These are phyloP conservation scores for Xestia rhomboidea DNA, from an alignment of 2,888 invertebrate species.

Conservation along the genomic window DNA sequence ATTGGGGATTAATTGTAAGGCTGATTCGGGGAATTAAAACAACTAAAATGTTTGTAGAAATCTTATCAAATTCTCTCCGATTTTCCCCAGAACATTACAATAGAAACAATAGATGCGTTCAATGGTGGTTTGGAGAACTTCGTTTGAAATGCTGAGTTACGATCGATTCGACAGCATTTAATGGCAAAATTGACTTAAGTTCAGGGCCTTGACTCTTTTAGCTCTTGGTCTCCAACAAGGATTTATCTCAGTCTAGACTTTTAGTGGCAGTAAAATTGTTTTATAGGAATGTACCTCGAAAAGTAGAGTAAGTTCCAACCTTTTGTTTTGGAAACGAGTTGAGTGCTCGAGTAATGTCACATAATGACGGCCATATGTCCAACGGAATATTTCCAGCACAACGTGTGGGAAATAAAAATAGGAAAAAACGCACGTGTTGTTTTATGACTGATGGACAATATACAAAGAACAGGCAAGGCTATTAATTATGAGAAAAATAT, in stretches of 20 bases:
- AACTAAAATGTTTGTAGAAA: slow-evolving; percentile 14
- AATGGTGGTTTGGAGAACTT: background rate
- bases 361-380: slow-evolving; percentile 66
- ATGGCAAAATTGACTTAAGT: slow-evolving; percentile 6
- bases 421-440: slow-evolving; percentile 57
- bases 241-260: slow-evolving; percentile 34
- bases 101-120: background rate
- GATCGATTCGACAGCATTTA: slow-evolving; percentile 12
- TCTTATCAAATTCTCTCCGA: slow-evolving; percentile 1
- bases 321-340: slow-evolving; percentile 56
- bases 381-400: slow-evolving; percentile 57
- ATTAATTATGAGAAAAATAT: slow-evolving; percentile 29
- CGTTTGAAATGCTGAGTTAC: background rate
- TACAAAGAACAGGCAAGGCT: slow-evolving; percentile 7
- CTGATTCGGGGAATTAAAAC: slow-evolving; percentile 30
- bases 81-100: background rate
- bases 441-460: slow-evolving; percentile 35
- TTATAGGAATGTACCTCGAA: slow-evolving; percentile 18
- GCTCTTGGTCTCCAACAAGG: slow-evolving; percentile 13
- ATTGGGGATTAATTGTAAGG: slow-evolving; percentile 40
- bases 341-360: slow-evolving; percentile 66
- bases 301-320: slow-evolving; percentile 36
- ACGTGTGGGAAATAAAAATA: slow-evolving; percentile 71
- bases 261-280: slow-evolving; percentile 37
- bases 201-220: slow-evolving; percentile 23